Evolutionary conservation across 2,113 vertebrate genomes (phyloP), one percentile per base, ranked within the genome.

Genomic region (Etheostoma cragini): DNA sequence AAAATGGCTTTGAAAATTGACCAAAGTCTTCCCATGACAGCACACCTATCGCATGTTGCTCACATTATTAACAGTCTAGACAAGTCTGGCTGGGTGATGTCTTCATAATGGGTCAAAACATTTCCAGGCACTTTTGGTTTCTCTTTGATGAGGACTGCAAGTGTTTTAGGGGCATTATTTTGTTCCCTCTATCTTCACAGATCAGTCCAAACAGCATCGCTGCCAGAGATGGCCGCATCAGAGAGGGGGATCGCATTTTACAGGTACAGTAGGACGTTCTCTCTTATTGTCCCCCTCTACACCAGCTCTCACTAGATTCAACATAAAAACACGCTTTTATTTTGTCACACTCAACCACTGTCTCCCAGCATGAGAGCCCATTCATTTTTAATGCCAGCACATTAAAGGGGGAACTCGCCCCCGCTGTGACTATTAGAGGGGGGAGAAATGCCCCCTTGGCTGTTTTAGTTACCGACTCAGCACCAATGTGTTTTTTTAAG

Each of bases 151-250:
- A 72, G 53, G 17, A 49, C 1, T 56, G 8, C 70, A 80, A 64
- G 60, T 71, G 47, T 82, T 65, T 53, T n/a, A 16, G 13, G 56
- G 21, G 8, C 21, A 50, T 82, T 42, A 19, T 80, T 54, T 46
- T 80, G 11, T 72, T 19, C 19, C 10, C 17, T 81, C 47, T 70
- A 30, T 47, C 22, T 54, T 47, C 17, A 69, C 93, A 99, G 98
- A 95, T 99, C 88, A 96, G 97, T 90, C 97, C 97, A 46, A 97
- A 99, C 82, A 98, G 98, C 92, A 97, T 99, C 12, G 98, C 98
- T 52, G 97, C 97, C 83, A 96, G 93, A 94, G 97, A 99, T 2
- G 98, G 98, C 26, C 96, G 97, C 38, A 99, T 99, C 88, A 94
- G 96, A 66, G 97, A 99, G 92, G 98, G 98, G 45, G 98, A 99